Evolutionary conservation across 1,140 invertebrate genomes (phyloP).

Genomic region (silkworm (Bombyx mori)): ASM3026992v2 NC_085110.1:9028501-9029000

Average conservation of each 20-base stretch:
- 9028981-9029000: constrained; percentile 29
- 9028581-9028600: too few species aligned
- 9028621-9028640: too few species aligned
- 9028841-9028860: neutral
- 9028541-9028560: too few species aligned
- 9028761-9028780: constrained; percentile 8
- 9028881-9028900: neutral
- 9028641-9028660: neutral
- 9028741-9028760: constrained; percentile 51
- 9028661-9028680: constrained; percentile 25
- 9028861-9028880: neutral
- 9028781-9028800: neutral
- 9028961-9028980: constrained; percentile 34
- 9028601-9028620: too few species aligned
- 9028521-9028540: too few species aligned
- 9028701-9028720: constrained; percentile 28
- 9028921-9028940: constrained; percentile 17
- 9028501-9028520: too few species aligned
- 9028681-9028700: constrained; percentile 52
- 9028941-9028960: constrained; percentile 28
- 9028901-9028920: constrained; percentile 18
- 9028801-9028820: too few species aligned
- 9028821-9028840: neutral
- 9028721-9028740: constrained; percentile 39
- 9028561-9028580: too few species aligned